Evolutionary conservation across 2,797 vertebrate genomes (phyloP).

Genomic region (Huso huso): DNA sequence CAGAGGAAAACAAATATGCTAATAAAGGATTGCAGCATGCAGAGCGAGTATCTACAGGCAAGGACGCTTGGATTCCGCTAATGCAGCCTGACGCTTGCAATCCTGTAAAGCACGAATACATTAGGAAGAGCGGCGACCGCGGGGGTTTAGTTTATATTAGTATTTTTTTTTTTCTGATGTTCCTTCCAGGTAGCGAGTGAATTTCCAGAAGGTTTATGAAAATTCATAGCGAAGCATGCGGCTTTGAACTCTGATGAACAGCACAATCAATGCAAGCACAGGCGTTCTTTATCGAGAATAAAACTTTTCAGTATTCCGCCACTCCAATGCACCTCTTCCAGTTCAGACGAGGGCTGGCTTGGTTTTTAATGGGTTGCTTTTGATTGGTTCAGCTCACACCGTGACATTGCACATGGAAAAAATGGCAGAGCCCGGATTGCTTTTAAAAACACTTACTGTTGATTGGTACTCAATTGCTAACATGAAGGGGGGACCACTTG

Average conservation of each 20-base stretch:
- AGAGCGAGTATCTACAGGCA: not conserved
- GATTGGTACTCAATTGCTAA: no score
- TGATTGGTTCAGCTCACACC: no score
- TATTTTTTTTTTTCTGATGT: not conserved
- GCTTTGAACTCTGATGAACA: not conserved
- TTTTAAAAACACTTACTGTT: no score
- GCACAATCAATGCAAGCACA: no score
- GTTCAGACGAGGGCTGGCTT: no score
- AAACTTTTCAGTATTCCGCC: no score
- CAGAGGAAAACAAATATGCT: not conserved
- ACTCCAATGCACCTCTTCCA: no score
- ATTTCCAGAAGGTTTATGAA: not conserved
- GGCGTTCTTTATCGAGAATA: no score
- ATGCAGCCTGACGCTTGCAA: not conserved
- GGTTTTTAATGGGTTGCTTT: no score
- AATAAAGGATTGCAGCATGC: not conserved
- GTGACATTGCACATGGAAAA: no score
- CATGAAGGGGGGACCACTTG: no score
- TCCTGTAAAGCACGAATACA: not conserved
- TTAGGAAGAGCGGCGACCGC: constrained; percentile 3
- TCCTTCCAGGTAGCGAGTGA: constrained; percentile 6
- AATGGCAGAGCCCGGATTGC: no score
- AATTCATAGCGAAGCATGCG: constrained; percentile 2
- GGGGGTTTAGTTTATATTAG: constrained; percentile 8
- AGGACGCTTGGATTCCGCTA: not conserved